Base-by-base conservation (phyloP, 23 tunicate genomes). In the Ciona savignyi region DNA sequence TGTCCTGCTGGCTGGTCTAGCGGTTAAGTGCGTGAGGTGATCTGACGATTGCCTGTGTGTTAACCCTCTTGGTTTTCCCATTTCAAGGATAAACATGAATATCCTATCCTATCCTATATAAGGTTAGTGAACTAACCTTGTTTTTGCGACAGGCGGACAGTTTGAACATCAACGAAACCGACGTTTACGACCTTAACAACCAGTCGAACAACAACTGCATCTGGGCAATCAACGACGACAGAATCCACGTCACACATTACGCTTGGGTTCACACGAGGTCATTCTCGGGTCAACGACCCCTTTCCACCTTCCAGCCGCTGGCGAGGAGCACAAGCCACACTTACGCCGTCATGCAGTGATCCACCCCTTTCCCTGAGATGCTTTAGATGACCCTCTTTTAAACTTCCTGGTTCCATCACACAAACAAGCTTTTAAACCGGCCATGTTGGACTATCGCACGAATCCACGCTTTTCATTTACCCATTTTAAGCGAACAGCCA, bases 241-340 rank as follows among this genome's bases (percentile, higher is more conserved):
- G 26, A 32, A 33, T 29, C 27, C 35, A 68, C 35, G 72, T 68
- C 23, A 29, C 72, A 23, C 56, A 42, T 42, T 72, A 72, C 33
- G 77, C 77, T 6, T 74, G 78, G 78, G 68, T 62, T 62, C 78
- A 74, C n/a, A 27, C 78, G 11, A 74, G 78, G 68, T 74, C 78
- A 30, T 74, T 74, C 69, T 62, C 78, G 1, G 61, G 74, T 30
- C 63, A 72, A 72, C 63, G 76, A 35, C 76, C 76, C 1, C 65
- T 49, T 2, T 62, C 68, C 2, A 62, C 69, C 3, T 74, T 74
- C 24, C 68, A 32, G 15, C 69, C 34, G 1, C 28, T 63, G 22
- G 4, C 49, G 27, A 48, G 34, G 62, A 23, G 69, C 30, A 51
- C 30, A 2, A 51, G 32, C 28, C 25, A 62, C 49, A 62, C 34